These are phyloP conservation scores for Aegypius monachus DNA, from an alignment of 2,113 vertebrate species.

Conservation along the genomic window DNA sequence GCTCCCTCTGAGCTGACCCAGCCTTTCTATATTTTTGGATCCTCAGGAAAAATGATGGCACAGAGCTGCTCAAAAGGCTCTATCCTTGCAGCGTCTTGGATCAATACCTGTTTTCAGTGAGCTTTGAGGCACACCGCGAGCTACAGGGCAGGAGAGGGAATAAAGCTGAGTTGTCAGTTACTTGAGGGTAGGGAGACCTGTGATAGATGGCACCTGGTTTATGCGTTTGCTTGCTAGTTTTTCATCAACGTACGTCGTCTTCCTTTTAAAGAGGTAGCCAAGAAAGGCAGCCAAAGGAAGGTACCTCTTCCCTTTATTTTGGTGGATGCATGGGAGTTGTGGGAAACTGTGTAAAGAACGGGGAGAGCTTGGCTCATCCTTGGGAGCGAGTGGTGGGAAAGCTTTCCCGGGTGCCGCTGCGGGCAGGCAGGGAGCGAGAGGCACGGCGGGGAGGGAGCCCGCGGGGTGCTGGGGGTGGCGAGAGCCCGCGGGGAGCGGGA, in stretches of 20 bases:
- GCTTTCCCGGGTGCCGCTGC: accelerated
- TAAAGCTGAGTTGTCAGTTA: constrained; percentile 55
- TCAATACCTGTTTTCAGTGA: constrained; percentile 58
- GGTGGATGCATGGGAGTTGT: accelerated
- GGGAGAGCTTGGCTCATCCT: not conserved
- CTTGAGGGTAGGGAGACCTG: not conserved
- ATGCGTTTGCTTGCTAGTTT: not conserved
- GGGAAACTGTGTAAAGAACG: not conserved
- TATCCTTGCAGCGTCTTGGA: not conserved
- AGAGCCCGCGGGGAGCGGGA: accelerated
- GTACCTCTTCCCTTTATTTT: not conserved
- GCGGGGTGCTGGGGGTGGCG: accelerated
- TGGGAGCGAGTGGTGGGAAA: accelerated
- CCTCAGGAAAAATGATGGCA: constrained; percentile 14
- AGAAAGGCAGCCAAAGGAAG: not conserved
- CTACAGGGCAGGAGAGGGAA: constrained; percentile 18
- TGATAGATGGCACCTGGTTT: constrained; percentile 44
- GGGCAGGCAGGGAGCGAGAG: not conserved
- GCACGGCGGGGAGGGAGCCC: accelerated
- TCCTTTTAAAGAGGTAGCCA: not conserved
- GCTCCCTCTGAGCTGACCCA: not conserved
- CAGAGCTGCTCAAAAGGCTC: not conserved
- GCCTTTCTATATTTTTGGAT: not conserved
- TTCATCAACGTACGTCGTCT: not conserved
- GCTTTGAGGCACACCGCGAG: constrained; percentile 6